Base-by-base conservation (phyloP, 2,888 invertebrate genomes). In the Enchytraeus crypticus region DNA sequence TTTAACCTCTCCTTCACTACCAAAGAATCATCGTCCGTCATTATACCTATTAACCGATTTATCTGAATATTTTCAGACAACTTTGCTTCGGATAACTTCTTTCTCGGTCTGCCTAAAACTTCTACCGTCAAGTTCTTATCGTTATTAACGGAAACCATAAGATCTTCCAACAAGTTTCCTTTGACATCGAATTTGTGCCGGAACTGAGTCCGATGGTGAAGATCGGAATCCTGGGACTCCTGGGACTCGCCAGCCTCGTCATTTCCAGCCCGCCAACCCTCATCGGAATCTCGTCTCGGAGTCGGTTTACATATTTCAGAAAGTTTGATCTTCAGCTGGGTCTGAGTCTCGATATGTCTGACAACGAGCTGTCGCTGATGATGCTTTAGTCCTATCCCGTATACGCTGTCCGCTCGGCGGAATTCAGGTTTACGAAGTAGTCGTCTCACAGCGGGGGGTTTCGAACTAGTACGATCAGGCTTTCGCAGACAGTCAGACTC, bases 291-390 rank as follows among this genome's bases (percentile, higher is more conserved):
- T 11, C 26, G 33, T 3, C 18, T 21, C 26, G 32, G 11, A 14
- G 21, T 32, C 30, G 32, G 11, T 18, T 38, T 21, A 21, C 54
- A 54, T 27, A 54, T 54, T 5, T 33, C 54, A 26, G 34, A 32
- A 27, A 54, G 54, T 38, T 34, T 32, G 14, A 34, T 38, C 34
- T 27, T 3, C 4, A 54, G 54, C 33, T 38, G 33, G 5, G 33
- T 38, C 33, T 54, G 33, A 5, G 54, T 54, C 14, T 54, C 54
- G 54, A 54, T 54, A 34, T 54, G 54, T 23, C 54, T 32, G 21
- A 54, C 54, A 11, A 54, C 32, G 38, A 54, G 23, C 21, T 32
- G n/a, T 32, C 54, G 54, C 26, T 54, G 54, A 21, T 32, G 21
- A 4, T 14, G 38, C 1, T 38, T 32, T 38, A 23, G 33, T 3